These are phyloP conservation scores for Lasaia peninsularis DNA, from an alignment of 1,140 invertebrate genomes.

Conservation along the genomic window DNA sequence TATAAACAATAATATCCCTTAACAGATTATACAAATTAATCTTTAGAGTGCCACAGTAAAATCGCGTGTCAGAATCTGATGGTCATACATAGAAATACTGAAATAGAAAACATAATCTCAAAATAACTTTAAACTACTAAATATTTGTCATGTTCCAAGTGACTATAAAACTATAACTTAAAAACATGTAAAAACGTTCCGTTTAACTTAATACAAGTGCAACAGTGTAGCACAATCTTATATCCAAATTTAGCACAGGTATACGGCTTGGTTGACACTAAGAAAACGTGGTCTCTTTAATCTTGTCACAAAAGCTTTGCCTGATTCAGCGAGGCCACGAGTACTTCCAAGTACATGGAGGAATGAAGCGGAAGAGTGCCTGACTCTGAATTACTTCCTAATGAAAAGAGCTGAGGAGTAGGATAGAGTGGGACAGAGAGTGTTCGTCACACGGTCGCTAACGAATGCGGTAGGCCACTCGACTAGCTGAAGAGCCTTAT, in stretches of 20 bases:
- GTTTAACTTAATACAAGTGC: conserved; percentile 15
- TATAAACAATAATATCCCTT: too few species aligned
- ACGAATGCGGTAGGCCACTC: conserved; percentile 65
- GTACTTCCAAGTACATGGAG: conserved; percentile 62
- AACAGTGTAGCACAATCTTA: conserved; percentile 39
- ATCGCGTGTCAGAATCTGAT: too few species aligned
- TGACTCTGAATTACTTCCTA: conserved; percentile 74
- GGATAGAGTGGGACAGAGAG: conserved; percentile 47
- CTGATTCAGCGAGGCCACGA: conserved; percentile 66
- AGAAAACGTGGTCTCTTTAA: conserved; percentile 71
- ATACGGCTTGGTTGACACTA: conserved; percentile 39
- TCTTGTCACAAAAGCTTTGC: conserved; percentile 73
- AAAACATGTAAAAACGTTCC: conserved; percentile 6
- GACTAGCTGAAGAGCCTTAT: conserved; percentile 44
- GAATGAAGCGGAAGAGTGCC: conserved; percentile 71
- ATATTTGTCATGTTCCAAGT: background rate
- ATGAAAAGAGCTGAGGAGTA: conserved; percentile 71
- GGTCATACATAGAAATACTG: too few species aligned
- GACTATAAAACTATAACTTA: conserved; percentile 10
- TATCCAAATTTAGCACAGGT: conserved; percentile 58
- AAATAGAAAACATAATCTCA: too few species aligned
- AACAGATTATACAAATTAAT: too few species aligned
- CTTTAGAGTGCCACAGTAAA: too few species aligned
- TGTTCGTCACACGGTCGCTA: conserved; percentile 61
- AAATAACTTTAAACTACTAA: background rate